Conservation (phyloP, 2,888 invertebrate genomes). For the Thereva nobilitata region DNA sequence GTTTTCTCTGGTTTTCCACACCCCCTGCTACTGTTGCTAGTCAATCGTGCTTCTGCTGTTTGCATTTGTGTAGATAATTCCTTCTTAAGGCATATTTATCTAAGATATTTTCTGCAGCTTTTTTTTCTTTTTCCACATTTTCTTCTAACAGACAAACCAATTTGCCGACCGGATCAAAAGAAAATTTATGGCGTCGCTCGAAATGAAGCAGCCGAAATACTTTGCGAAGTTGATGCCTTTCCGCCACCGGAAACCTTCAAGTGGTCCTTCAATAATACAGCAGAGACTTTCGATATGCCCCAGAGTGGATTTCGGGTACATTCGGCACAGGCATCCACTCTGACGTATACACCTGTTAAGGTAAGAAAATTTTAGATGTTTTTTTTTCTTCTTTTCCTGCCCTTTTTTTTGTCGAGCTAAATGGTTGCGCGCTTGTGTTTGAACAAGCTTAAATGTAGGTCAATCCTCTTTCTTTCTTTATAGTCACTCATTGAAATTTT, state of each 20-base stretch:
- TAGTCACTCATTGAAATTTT: slow-evolving; percentile 14
- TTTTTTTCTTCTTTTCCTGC: no score
- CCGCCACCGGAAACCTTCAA: slow-evolving; percentile 81
- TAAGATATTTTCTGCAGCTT: no score
- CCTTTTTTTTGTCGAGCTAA: no score
- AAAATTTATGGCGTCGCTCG: slow-evolving; percentile 82
- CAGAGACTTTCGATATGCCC: slow-evolving; percentile 77
- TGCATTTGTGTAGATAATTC: slow-evolving; percentile 15
- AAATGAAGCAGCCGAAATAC: slow-evolving; percentile 76
- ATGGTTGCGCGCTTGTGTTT: no score
- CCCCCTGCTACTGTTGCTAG: no score
- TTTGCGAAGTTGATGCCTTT: slow-evolving; percentile 84
- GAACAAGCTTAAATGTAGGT: no score
- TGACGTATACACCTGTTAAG: slow-evolving; percentile 74
- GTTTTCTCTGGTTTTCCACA: no score
- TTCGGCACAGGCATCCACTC: slow-evolving; percentile 64
- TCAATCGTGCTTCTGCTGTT: no score
- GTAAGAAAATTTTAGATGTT: slow-evolving; percentile 47
- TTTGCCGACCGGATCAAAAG: slow-evolving; percentile 75
- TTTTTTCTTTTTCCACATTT: no score
- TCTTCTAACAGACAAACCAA: slow-evolving; percentile 73
- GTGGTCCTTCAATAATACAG: slow-evolving; percentile 89
- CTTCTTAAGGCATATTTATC: no score
- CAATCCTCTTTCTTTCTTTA: no score
- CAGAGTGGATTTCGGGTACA: slow-evolving; percentile 67